These are phyloP conservation scores for Pagrus major DNA, from an alignment of 2,113 vertebrate genomes.

Conservation along the genomic window DNA sequence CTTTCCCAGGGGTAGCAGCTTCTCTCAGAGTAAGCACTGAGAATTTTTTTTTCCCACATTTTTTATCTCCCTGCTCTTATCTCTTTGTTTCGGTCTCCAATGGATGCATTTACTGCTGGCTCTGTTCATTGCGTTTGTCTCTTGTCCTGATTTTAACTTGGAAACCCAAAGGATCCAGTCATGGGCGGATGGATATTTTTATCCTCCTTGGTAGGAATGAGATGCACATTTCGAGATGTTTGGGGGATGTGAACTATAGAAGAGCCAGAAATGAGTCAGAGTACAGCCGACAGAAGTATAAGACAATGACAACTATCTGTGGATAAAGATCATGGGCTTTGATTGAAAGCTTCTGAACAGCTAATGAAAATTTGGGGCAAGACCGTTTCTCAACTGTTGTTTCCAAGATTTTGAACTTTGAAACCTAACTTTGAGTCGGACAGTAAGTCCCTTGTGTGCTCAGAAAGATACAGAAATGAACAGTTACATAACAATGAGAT, in stretches of 20 bases:
- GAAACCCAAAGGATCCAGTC: slow-evolving; percentile 46
- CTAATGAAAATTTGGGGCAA: background rate
- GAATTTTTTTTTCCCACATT: background rate
- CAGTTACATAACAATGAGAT: background rate
- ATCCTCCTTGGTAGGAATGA: slow-evolving; percentile 17
- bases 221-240: slow-evolving; percentile 25
- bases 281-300: background rate
- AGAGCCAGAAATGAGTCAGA: background rate
- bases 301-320: background rate
- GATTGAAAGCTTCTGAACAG: slow-evolving; percentile 11
- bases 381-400: background rate
- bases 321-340: background rate
- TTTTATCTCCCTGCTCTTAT: slow-evolving; percentile 2
- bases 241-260: background rate
- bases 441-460: background rate
- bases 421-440: background rate
- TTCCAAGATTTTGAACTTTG: slow-evolving; percentile 2
- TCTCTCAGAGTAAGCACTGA: slow-evolving; percentile 42
- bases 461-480: background rate
- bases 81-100: slow-evolving; percentile 38
- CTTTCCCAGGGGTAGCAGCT: slow-evolving; percentile 42
- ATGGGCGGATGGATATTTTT: slow-evolving; percentile 41
- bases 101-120: slow-evolving; percentile 36
- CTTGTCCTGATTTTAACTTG: slow-evolving; percentile 50
- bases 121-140: slow-evolving; percentile 44